These are phyloP conservation scores for Caenorhabditis becei DNA, from an alignment of 2,888 invertebrate genomes.

Conservation along the genomic window DNA sequence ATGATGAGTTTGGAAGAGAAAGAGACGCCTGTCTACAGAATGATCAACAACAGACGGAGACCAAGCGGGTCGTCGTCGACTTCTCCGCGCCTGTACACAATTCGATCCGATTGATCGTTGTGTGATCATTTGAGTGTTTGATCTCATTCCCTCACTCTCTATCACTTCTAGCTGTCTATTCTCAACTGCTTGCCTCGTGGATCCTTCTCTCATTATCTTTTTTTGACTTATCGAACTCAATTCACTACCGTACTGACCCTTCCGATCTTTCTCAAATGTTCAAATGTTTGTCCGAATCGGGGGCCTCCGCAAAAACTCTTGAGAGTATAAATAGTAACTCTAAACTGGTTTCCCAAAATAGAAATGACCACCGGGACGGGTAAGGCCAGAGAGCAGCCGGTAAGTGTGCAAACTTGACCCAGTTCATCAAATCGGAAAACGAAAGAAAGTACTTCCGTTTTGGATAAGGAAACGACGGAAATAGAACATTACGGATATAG, in stretches of 20 bases:
- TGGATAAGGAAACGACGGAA: slow-evolving; percentile 15
- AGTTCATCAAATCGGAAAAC: slow-evolving; percentile 15
- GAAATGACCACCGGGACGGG: slow-evolving; percentile 7
- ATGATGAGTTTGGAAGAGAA: not conserved
- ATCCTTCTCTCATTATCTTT: not conserved
- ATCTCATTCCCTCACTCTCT: slow-evolving; percentile 9
- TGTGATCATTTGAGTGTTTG: slow-evolving; percentile 52
- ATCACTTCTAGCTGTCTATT: slow-evolving; percentile 4
- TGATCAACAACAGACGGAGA: slow-evolving; percentile 12
- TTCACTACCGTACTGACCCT: not conserved
- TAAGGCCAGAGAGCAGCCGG: not conserved
- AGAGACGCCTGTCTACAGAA: not conserved
- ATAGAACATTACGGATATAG: slow-evolving; percentile 3
- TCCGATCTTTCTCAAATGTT: not conserved
- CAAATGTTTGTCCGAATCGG: slow-evolving; percentile 3
- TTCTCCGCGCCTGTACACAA: slow-evolving; percentile 22
- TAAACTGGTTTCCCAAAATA: slow-evolving; percentile 11
- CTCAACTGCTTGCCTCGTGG: not conserved
- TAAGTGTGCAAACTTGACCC: slow-evolving; percentile 31
- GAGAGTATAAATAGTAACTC: slow-evolving; percentile 13
- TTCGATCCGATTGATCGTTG: slow-evolving; percentile 57
- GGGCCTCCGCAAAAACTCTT: not conserved
- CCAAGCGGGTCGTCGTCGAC: slow-evolving; percentile 18
- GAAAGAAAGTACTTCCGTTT: slow-evolving; percentile 23
- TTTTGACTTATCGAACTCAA: slow-evolving; percentile 8